Conservation (phyloP, 2,113 vertebrate genomes). For the Xenus cinereus region DNA sequence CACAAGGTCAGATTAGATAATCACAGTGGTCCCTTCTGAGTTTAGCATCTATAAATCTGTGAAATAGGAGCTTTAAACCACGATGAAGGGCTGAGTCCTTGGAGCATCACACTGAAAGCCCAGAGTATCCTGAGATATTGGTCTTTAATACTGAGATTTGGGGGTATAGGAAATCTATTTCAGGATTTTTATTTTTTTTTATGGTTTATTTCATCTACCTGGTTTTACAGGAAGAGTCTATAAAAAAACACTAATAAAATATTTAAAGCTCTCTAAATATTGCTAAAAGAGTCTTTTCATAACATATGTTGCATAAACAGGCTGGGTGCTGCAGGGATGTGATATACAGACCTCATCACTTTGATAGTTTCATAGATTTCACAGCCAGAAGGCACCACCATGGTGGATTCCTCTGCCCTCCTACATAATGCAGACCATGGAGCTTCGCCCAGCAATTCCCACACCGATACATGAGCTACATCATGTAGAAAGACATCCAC, state of each 20-base stretch:
- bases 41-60: slow-evolving; percentile 34
- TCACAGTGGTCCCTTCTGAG: background rate
- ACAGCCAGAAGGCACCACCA: slow-evolving; percentile 4
- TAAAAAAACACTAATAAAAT: slow-evolving; percentile 32
- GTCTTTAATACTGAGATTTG: slow-evolving; percentile 26
- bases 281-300: slow-evolving; percentile 16
- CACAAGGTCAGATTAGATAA: background rate
- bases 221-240: background rate
- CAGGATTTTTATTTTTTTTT: background rate
- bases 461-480: background rate
- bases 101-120: background rate
- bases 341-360: background rate
- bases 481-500: background rate
- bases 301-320: slow-evolving; percentile 3
- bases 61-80: slow-evolving; percentile 36
- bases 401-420: slow-evolving; percentile 12
- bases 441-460: slow-evolving; percentile 31
- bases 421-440: slow-evolving; percentile 26
- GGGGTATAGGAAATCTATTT: slow-evolving; percentile 21
- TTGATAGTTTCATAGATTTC: slow-evolving; percentile 21
- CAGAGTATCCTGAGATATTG: background rate
- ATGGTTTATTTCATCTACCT: slow-evolving; percentile 14
- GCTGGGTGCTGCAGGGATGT: background rate
- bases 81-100: background rate
- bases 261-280: slow-evolving; percentile 57